These are phyloP conservation scores for Melieria crassipennis DNA, from an alignment of 2,888 invertebrate species.

Conservation along the genomic window DNA sequence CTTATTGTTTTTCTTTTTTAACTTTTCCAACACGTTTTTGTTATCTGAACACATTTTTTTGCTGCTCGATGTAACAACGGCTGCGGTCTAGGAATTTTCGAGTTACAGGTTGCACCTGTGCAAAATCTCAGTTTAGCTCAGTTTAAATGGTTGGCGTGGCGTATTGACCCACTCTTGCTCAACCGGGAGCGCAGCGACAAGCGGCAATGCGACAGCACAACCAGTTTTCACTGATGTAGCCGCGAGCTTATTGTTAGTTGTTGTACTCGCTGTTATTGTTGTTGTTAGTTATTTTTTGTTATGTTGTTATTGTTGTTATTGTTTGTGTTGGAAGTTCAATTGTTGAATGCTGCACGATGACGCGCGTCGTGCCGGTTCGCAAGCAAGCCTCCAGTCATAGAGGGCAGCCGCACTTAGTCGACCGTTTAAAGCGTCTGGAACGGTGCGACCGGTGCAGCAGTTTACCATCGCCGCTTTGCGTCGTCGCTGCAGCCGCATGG, in stretches of 20 bases:
- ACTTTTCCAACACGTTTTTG: too few relatives aligned
- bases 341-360: neutral
- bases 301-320: neutral
- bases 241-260: neutral
- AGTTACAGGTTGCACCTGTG: slow-evolving; percentile 33
- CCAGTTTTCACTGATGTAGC: slow-evolving; percentile 25
- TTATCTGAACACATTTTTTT: too few relatives aligned
- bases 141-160: too few relatives aligned
- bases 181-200: slow-evolving; percentile 20
- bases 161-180: slow-evolving; percentile 52
- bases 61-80: neutral
- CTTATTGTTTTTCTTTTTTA: too few relatives aligned
- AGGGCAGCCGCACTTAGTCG: too few relatives aligned
- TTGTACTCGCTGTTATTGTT: slow-evolving; percentile 15
- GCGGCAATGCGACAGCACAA: slow-evolving; percentile 6
- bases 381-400: too few relatives aligned
- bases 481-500: too few relatives aligned
- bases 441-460: neutral
- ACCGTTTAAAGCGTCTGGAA: too few relatives aligned
- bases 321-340: neutral
- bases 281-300: neutral
- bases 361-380: too few relatives aligned
- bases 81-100: neutral
- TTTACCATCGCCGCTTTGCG: neutral
- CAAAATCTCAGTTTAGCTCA: slow-evolving; percentile 32